Evolutionary conservation across 2,888 invertebrate species (phyloP).

Genomic region (Yponomeuta cagnagella): DNA sequence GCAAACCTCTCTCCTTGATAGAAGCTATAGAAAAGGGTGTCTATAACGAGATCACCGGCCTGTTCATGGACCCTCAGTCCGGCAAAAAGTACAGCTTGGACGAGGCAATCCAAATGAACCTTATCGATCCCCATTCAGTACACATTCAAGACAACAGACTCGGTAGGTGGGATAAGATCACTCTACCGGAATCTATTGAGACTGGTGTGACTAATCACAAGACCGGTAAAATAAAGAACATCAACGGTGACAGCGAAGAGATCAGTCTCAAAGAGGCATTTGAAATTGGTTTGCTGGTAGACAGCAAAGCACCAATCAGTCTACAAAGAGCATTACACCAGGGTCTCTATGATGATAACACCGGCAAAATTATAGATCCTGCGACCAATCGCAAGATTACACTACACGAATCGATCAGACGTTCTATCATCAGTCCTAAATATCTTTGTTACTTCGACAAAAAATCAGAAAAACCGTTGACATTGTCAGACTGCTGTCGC

Average conservation of each 20-base stretch:
- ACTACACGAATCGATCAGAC: constrained; percentile 87
- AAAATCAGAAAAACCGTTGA: constrained; percentile 81
- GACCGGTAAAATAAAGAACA: constrained; percentile 82
- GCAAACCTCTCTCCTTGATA: constrained; percentile 86
- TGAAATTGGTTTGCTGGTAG: constrained; percentile 85
- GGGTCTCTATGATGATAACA: constrained; percentile 87
- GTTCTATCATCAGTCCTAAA: constrained; percentile 86
- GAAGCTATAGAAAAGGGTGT: constrained; percentile 89
- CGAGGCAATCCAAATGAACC: constrained; percentile 86
- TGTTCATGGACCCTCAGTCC: constrained; percentile 88
- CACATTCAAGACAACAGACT: constrained; percentile 86
- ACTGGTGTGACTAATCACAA: constrained; percentile 83
- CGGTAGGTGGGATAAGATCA: constrained; percentile 85
- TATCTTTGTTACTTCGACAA: constrained; percentile 88
- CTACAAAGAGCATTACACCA: constrained; percentile 90
- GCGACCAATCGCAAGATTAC: constrained; percentile 86
- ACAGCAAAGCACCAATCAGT: constrained; percentile 87
- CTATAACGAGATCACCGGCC: constrained; percentile 84
- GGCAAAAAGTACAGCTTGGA: constrained; percentile 86
- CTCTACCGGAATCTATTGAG: constrained; percentile 86
- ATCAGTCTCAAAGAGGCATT: constrained; percentile 86
- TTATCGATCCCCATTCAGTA: constrained; percentile 90
- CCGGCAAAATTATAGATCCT: constrained; percentile 89
- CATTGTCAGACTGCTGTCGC: constrained; percentile 86
- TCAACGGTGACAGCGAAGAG: constrained; percentile 78